Base-by-base conservation (phyloP, 2,888 invertebrate species). In the Temnothorax rugatulus region DNA sequence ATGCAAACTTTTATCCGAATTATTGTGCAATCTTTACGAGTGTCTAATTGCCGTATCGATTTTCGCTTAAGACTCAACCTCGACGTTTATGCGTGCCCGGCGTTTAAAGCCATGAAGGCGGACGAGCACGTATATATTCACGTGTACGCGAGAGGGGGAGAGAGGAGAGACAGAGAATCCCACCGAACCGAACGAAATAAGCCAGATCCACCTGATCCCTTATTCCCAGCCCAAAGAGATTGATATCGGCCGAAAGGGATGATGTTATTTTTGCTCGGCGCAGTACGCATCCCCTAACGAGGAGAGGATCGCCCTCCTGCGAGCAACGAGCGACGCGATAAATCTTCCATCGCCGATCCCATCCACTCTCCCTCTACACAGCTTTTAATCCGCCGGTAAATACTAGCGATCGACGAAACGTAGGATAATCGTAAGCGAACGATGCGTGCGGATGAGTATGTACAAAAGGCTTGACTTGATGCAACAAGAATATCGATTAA, bases 121-220 rank as follows among this genome's bases (percentile, higher is more conserved):
- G 41, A 9, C 21, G 38, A 52, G 76, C 88, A 87, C 88, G 85
- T 82, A 82, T 82, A 82, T 44, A 85, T 77, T 71, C 52, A 41
- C 25, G 38, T 57, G 47, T 18, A 41, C 25, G n/a, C 41, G 25
- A 29, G 21, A 41, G 1, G 18, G 2, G 21, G 25, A 34, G 34
- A 57, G 18, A 4, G 4, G 9, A 34, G 47, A 11, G 47, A 11
- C 29, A 8, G 57, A 8, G 57, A 25, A 47, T 59, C 63, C 63
- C 79, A 61, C 3, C 41, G 47, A 61, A 66, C 54, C 71, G 63
- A 84, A 82, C 76, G 85, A 90, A 88, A 85, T 85, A 88, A 88
- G 66, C 87, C 50, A 74, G 84, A 81, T 87, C 84, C 85, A 76
- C 87, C 85, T 82, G 83, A 87, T 88, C 85, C 87, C 86, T 90